phyloP scores from a whole-genome alignment of 2,113 vertebrate species.

The Triplophysa tibetana region DNA sequence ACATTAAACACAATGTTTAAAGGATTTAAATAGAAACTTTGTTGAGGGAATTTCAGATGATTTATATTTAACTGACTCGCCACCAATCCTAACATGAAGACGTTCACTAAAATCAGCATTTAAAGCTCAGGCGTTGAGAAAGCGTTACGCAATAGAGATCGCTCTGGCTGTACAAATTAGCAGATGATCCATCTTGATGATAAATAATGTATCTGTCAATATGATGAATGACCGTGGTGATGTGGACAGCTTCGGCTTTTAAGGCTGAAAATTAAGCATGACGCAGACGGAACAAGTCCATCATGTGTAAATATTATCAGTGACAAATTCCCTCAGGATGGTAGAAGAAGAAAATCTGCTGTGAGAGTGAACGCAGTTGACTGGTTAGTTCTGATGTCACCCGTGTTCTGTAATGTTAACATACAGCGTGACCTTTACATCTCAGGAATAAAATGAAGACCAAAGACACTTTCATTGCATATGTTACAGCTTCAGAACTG shows the following conservation, averaged over 20 bases:
- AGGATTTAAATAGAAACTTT: constrained; percentile 48
- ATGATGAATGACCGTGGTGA: constrained; percentile 54
- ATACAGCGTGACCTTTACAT: constrained; percentile 2
- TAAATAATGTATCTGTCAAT: constrained; percentile 55
- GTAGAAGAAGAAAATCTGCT: constrained; percentile 2
- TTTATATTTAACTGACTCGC: constrained; percentile 41
- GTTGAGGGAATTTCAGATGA: constrained; percentile 44
- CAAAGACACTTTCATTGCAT: not conserved
- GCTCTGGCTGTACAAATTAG: constrained; percentile 35
- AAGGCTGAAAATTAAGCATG: constrained; percentile 60
- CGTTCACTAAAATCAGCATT: constrained; percentile 56
- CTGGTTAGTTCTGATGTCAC: constrained; percentile 10
- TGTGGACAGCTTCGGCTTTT: constrained; percentile 48
- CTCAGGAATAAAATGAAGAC: not conserved
- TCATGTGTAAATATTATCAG: constrained; percentile 61
- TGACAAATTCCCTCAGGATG: constrained; percentile 66
- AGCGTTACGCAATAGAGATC: constrained; percentile 12
- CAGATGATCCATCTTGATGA: constrained; percentile 45
- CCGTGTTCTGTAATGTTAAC: constrained; percentile 6
- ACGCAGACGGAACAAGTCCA: constrained; percentile 50
- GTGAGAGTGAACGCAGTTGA: constrained; percentile 3
- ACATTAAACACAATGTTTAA: constrained; percentile 52
- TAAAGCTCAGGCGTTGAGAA: constrained; percentile 8
- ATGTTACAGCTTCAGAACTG: not conserved
- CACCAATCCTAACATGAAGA: constrained; percentile 46